Evolutionary conservation across 1,140 invertebrate genomes (phyloP), one percentile per base, ranked within the genome.

Genomic region (Drosophila pruinosa): DNA sequence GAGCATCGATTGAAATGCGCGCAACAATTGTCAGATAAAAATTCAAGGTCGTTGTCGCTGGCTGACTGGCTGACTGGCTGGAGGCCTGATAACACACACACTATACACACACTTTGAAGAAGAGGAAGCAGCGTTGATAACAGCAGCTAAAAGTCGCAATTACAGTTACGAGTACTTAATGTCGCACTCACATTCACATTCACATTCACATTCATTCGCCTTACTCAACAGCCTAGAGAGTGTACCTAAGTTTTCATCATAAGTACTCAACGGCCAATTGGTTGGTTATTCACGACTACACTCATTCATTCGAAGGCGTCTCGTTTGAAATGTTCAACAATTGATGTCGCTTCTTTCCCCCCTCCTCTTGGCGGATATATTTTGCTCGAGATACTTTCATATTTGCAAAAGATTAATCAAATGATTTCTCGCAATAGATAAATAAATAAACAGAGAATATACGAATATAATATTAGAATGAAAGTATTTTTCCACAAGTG

Each of bases 21-120:
- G 70, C 57, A 62, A 57, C 52, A 78, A 54, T 71, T 64, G 62
- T 75, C 70, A 78, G 81, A 86, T 88, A 86, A 71, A 86, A 88
- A 77, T 68, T 79, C 71, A 86, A 72, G 74, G 75, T 79, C 78
- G 78, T 28, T 45, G 28, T 8, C 47, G 12, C 41, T 45, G 17
- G 41, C 41, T 41, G 2, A 47, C 48, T 74, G 77, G n/a, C n/a
- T n/a, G n/a, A n/a, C n/a, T n/a, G n/a, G n/a, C n/a, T n/a, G n/a
- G n/a, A n/a, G n/a, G n/a, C n/a, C n/a, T n/a, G n/a, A 78, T 78
- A 78, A 78, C 21, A 31, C 15, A 31, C 19, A 52, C 3, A 14
- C 8, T 8, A 41, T 4, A 41, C n/a, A n/a, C n/a, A 39, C 7
- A 8, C 4, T 17, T 2, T 38, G 21, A 8, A 24, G 22, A 15